Evolutionary conservation across 1,140 invertebrate species (phyloP), one percentile per base, ranked within the genome.

Genomic region (Caenorhabditis latens): DNA sequence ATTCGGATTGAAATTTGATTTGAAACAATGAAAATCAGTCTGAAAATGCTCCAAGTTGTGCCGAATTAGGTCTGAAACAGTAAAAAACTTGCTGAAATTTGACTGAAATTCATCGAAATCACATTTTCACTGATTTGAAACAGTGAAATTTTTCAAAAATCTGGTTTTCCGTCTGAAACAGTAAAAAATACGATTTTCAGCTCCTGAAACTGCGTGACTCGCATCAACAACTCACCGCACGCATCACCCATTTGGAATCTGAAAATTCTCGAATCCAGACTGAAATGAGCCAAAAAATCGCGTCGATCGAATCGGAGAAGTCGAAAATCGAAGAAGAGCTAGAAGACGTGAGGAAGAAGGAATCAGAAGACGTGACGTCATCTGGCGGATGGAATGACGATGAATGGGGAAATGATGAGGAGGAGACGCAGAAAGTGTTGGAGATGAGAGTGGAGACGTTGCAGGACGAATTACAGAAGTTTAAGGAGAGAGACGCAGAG

Each of bases 391-490:
- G 71, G 71, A 79, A 79, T 5, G 71, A 50, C 14, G 65, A 71
- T n/a, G 71, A 21, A 6, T 40, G 61, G 57, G n/a, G 8, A 8
- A n/a, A 58, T 58, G 4, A 63, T 0, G 71, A n/a, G 32, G 71
- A 53, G n/a, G 46, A 79, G 43, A 79, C 71, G 71, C 71, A 50
- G 46, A 79, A 19, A 24, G 13, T 79, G 0, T 6, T 79, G n/a
- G 71, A 79, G 24, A 53, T 79, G 71, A 50, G 42, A 53, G 46
- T 79, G 43, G 71, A 79, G 21, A 46, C 71, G 21, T 50, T 79
- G 21, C 71, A 79, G 24, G 46, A 21, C 8, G 71, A 79, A n/a
- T 24, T 79, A n/a, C n/a, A n/a, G 7, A 50, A n/a, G 4, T 4
- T 79, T 1, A 79, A 79, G 46, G 71, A 79, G 8, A 53, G 46